Conservation (phyloP, 2,888 invertebrate genomes). For the Drosophila rellima region DNA sequence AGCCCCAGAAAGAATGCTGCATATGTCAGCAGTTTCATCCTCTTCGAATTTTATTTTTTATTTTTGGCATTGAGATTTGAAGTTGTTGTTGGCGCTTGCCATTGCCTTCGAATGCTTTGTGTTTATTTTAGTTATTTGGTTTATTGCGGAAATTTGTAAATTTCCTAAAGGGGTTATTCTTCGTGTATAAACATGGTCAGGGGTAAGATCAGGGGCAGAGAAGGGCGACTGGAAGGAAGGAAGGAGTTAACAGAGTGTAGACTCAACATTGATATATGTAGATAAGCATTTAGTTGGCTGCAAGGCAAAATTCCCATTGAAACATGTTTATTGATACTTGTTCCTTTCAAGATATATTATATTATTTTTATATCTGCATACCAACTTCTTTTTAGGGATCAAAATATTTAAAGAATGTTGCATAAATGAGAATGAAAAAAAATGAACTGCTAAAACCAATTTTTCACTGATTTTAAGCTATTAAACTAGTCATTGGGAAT, state of each 20-base stretch:
- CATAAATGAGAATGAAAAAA: neutral
- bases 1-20: conserved; percentile 53
- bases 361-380: neutral
- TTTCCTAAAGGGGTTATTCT: conserved; percentile 67
- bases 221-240: neutral
- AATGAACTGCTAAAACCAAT: too few species aligned
- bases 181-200: conserved; percentile 24
- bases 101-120: conserved; percentile 60
- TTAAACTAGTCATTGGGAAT: too few species aligned
- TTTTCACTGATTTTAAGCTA: too few species aligned
- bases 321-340: conserved; percentile 1
- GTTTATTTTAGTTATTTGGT: conserved; percentile 76
- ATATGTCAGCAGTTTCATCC: conserved; percentile 74
- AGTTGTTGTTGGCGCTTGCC: conserved; percentile 48
- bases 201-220: neutral
- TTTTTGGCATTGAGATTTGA: conserved; percentile 60
- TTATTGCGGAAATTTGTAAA: conserved; percentile 80
- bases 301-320: conserved; percentile 4
- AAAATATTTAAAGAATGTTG: neutral
- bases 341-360: neutral
- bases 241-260: conserved; percentile 4
- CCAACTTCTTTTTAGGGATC: neutral
- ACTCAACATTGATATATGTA: conserved; percentile 51
- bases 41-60: neutral
- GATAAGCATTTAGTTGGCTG: conserved; percentile 5